phyloP scores from a whole-genome alignment of 2,113 vertebrate species.

The Charadrius vociferus region DNA sequence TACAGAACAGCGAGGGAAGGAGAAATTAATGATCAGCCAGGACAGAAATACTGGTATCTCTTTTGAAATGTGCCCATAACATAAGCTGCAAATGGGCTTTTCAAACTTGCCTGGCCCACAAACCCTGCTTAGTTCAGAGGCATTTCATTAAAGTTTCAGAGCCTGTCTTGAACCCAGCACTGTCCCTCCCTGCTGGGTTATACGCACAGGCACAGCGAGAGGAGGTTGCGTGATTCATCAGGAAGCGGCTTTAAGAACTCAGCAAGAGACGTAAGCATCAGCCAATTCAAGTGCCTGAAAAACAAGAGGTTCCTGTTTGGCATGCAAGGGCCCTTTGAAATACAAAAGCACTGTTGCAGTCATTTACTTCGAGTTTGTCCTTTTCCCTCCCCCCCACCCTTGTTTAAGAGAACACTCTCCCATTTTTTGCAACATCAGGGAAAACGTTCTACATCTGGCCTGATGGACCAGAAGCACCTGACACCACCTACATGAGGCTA shows the following conservation, averaged over 20 bases:
- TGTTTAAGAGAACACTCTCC: neutral
- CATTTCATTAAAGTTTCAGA: neutral
- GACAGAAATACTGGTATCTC: neutral
- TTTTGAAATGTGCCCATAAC: neutral
- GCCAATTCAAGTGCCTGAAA: neutral
- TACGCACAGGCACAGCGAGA: neutral
- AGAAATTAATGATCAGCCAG: neutral
- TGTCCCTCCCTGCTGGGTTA: neutral
- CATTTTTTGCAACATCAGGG: neutral
- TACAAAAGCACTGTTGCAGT: neutral
- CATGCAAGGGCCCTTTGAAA: neutral
- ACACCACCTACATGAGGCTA: neutral
- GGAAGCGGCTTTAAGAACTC: neutral
- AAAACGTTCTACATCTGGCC: neutral
- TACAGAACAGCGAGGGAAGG: neutral
- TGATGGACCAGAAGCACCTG: neutral
- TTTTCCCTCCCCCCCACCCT: neutral
- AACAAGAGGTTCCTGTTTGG: conserved; percentile 45
- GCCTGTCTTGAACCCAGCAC: neutral
- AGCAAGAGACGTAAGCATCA: neutral
- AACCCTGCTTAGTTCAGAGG: neutral
- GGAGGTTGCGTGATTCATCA: neutral
- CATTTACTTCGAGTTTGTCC: neutral
- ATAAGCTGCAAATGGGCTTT: neutral
- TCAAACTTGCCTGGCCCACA: neutral